Conservation (phyloP, 2,888 invertebrate species). For the Dasysyrphus albostriatus region DNA sequence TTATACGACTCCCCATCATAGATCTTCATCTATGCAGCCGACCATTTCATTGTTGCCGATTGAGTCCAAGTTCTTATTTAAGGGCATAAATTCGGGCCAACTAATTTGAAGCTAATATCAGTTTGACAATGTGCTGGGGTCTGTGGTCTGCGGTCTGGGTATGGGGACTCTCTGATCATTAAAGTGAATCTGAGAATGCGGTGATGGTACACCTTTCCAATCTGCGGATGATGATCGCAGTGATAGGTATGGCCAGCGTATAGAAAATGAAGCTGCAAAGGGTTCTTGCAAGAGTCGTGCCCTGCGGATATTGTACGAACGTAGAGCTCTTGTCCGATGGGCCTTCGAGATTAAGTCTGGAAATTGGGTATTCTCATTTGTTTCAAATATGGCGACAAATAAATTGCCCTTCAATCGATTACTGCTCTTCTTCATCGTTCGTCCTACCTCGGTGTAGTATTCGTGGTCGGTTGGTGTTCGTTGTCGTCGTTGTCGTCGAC, state of each 20-base stretch:
- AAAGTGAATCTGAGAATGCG: slow-evolving; percentile 55
- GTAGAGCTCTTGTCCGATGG: slow-evolving; percentile 66
- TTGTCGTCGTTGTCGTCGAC: slow-evolving; percentile 19
- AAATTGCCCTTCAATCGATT: slow-evolving; percentile 78
- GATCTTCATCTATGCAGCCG: slow-evolving; percentile 74
- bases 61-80: slow-evolving; percentile 46
- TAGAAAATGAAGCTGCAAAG: slow-evolving; percentile 28
- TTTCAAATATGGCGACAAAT: slow-evolving; percentile 79
- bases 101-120: slow-evolving; percentile 77
- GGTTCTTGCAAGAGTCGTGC: slow-evolving; percentile 32
- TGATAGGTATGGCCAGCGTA: slow-evolving; percentile 24
- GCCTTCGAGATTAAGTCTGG: slow-evolving; percentile 71
- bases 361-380: slow-evolving; percentile 77
- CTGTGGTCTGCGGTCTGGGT: slow-evolving; percentile 7
- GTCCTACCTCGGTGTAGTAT: slow-evolving; percentile 11
- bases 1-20: slow-evolving; percentile 67
- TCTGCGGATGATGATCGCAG: slow-evolving; percentile 47
- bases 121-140: slow-evolving; percentile 69
- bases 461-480: slow-evolving; percentile 22
- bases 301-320: slow-evolving; percentile 53
- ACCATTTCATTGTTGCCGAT: slow-evolving; percentile 71
- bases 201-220: slow-evolving; percentile 41
- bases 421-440: slow-evolving; percentile 66
- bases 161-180: slow-evolving; percentile 54
- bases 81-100: slow-evolving; percentile 71